A percentile compares a stretch with the other conserved stretches of the same genome.
Conservation (phyloP, 1,140 invertebrate species). For the Sweltsa coloradensis region DNA sequence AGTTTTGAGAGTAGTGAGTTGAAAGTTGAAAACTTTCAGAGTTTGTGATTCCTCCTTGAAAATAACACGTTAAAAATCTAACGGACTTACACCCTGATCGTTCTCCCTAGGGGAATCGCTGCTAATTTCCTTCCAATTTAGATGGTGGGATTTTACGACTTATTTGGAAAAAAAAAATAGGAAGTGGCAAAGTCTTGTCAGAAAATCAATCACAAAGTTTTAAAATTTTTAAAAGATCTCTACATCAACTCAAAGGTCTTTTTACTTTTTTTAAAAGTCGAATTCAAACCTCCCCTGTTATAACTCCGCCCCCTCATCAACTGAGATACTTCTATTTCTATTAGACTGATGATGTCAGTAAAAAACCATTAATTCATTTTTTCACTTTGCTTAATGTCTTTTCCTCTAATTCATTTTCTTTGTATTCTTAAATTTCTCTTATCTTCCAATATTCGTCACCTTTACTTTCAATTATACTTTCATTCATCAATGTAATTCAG, state of each 20-base stretch:
- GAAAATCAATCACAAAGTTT: constrained; percentile 3
- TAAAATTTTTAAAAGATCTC: constrained; percentile 2
- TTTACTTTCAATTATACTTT: not conserved
- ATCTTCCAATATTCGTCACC: not conserved
- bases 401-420: constrained; percentile 1
- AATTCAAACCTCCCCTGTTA: not conserved
- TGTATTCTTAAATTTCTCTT: constrained; percentile 4
- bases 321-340: constrained; percentile 4
- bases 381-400: constrained; percentile 5
- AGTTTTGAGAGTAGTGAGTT: too few relatives aligned
- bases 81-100: too few relatives aligned
- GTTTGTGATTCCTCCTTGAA: too few relatives aligned
- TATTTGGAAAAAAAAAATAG: too few relatives aligned
- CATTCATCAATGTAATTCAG: constrained; percentile 1
- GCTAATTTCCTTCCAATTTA: too few relatives aligned
- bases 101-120: too few relatives aligned
- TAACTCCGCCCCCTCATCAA: constrained; percentile 4
- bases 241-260: too few relatives aligned
- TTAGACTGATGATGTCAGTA: constrained; percentile 7
- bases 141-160: too few relatives aligned
- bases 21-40: too few relatives aligned
- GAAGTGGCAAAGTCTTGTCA: not conserved
- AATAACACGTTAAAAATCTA: too few relatives aligned
- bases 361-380: constrained; percentile 12
- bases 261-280: too few relatives aligned